Conservation (phyloP, 2,113 vertebrate species). For the Sminthopsis crassicaudata region DNA sequence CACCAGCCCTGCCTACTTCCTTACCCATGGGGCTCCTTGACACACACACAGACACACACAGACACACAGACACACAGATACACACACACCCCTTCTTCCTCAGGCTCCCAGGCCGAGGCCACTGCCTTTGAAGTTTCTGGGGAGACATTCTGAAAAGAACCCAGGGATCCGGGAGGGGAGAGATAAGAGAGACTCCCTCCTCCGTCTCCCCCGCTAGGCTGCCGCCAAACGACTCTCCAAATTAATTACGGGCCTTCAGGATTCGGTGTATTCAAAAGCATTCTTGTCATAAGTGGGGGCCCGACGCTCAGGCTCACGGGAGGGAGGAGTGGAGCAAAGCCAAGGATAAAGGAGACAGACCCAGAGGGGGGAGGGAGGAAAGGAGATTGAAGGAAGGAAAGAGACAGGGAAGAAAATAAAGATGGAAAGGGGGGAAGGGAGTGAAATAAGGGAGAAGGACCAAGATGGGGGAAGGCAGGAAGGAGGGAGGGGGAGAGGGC, state of each 20-base stretch:
- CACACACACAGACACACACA: background rate
- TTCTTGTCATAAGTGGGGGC: constrained; percentile 65
- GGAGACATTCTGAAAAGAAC: constrained; percentile 60
- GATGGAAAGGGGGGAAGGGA: background rate
- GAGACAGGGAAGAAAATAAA: background rate
- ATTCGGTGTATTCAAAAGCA: constrained; percentile 67
- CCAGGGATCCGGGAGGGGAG: constrained; percentile 62
- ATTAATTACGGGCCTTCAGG: constrained; percentile 75
- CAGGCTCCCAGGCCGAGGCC: background rate
- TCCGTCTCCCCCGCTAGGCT: background rate
- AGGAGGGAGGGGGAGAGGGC: too few species aligned
- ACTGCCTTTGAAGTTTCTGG: constrained; percentile 66
- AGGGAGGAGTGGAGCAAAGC: constrained; percentile 27
- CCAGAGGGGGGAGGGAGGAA: constrained; percentile 34
- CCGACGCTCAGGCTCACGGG: constrained; percentile 50
- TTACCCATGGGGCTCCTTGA: constrained; percentile 46
- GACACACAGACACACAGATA: too few species aligned
- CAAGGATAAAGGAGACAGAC: constrained; percentile 40
- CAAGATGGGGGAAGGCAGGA: too few species aligned
- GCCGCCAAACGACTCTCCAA: constrained; percentile 64
- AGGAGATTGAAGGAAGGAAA: background rate
- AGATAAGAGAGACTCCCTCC: constrained; percentile 7
- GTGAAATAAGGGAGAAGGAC: background rate
- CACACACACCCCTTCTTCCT: too few species aligned
- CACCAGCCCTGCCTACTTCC: constrained; percentile 38